Evolutionary conservation across 2,113 vertebrate genomes (phyloP), one percentile per base, ranked within the genome.

Genomic region (Ophiodon elongatus): DNA sequence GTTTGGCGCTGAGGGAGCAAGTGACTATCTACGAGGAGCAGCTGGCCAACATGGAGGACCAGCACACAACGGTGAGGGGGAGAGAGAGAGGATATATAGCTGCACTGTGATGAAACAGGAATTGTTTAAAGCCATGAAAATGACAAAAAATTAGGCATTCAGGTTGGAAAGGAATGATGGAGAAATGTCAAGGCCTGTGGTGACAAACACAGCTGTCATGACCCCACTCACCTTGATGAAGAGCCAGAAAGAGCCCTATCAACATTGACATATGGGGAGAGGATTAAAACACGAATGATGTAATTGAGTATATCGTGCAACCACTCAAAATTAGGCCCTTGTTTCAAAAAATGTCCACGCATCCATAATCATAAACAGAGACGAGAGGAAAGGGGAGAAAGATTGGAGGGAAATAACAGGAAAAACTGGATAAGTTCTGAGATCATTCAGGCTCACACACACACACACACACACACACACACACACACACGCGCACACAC

Each of bases 1-100:
- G 94, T 83, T 91, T 96, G 92, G 94, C 94, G 2, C 89, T 95
- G 85, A 93, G 91, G 90, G 94, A 95, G 71, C 95, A 94, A 93
- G 94, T 90, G 60, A 82, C 82, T 71, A 94, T 95, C 89, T 96
- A 95, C 14, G 91, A 95, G 81, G 85, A 94, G 85, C 94, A 96
- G 94, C 93, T 95, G 87, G 91, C 85, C 77, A 43, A 87, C 71
- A 83, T 94, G 94, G 93, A 94, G 82, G 84, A 87, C 72, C 87
- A 93, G 85, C 95, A 95, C 21, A 82, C 83, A 35, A 81, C 25
- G 93, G 95, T 96, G 85, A 89, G 92, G 60, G 69, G 29, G 54
- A 8, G 17, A 8, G n/a, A n/a, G 50, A 17, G 23, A 59, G 45
- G 50, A 57, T 45, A 33, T 81, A 37, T 39, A 60, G 64, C 79